phyloP scores from a whole-genome alignment of 2,797 vertebrate species.

The Acanthurus leucopareius region DNA sequence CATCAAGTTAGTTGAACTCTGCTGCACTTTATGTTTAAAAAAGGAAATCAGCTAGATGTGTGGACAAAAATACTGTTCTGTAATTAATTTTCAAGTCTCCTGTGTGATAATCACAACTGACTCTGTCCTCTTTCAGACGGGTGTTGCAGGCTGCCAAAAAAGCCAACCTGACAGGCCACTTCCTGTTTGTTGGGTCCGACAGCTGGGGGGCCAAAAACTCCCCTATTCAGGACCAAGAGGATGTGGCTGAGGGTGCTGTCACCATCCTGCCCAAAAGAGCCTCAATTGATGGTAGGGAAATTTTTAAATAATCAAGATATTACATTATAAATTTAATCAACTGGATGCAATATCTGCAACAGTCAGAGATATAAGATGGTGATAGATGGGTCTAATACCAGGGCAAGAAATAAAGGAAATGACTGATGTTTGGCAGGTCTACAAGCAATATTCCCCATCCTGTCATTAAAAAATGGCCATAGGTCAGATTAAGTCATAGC shows the following conservation, averaged over 20 bases:
- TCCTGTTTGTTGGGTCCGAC: slow-evolving; percentile 94
- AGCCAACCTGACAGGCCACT: slow-evolving; percentile 92
- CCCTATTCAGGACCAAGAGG: slow-evolving; percentile 89
- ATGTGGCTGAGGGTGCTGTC: slow-evolving; percentile 89
- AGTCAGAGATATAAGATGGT: slow-evolving; percentile 11
- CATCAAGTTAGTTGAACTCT: slow-evolving; percentile 88
- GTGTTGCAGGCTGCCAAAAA: slow-evolving; percentile 88
- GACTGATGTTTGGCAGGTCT: slow-evolving; percentile 33
- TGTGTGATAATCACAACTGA: background rate
- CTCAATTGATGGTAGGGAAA: slow-evolving; percentile 87
- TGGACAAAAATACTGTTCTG: slow-evolving; percentile 9
- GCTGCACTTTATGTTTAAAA: slow-evolving; percentile 6
- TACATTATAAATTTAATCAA: background rate
- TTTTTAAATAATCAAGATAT: background rate
- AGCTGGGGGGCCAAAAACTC: slow-evolving; percentile 93
- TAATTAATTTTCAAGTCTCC: background rate
- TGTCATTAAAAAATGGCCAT: slow-evolving; percentile 3
- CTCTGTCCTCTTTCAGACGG: slow-evolving; percentile 76
- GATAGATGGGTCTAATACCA: slow-evolving; percentile 58
- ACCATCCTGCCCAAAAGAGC: slow-evolving; percentile 92
- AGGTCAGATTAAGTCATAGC: slow-evolving; percentile 1
- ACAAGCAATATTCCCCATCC: background rate
- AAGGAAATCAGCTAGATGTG: background rate
- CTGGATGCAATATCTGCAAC: background rate
- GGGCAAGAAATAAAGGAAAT: slow-evolving; percentile 44